Base-by-base conservation (phyloP, 2,888 invertebrate species). In the Iselma pallidipennis region DNA sequence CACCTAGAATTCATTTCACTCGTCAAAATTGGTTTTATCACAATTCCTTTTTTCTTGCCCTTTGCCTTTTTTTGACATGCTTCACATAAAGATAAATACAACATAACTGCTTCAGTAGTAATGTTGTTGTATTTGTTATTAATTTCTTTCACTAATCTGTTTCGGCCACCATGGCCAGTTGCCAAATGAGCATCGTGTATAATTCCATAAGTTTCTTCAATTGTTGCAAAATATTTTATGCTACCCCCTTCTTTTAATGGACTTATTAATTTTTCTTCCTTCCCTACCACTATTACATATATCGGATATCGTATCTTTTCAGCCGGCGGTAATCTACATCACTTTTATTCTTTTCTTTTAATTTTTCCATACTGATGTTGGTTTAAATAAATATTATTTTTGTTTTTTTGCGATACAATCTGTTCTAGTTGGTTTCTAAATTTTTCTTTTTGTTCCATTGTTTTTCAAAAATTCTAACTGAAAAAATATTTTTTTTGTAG, bases 1-100 rank as follows among this genome's bases (percentile, higher is more conserved):
- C 37, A 31, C 16, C 60, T 59, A 14, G 61, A 57, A 59, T 74
- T 76, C n/a, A n/a, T n/a, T n/a, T n/a, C n/a, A n/a, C n/a, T n/a
- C n/a, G n/a, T n/a, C n/a, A n/a, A n/a, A n/a, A n/a, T n/a, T n/a
- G n/a, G n/a, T n/a, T n/a, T n/a, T n/a, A n/a, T n/a, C n/a, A n/a
- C n/a, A n/a, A n/a, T 31, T 37, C 42, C 6, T 6, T 37, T 37
- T 3, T 37, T 37, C 42, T 37, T 37, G 4, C 42, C 42, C 16
- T 37, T 37, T 6, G 42, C 6, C 25, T 62, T 58, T 50, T 62
- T 53, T 33, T 31, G 53, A 16, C 63, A 59, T 6, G 54, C 10
- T 45, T 53, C 49, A 54, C 63, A 64, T 1, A 64, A 55, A 37
- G 19, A 42, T 25, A 66, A 57, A 49, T 64, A 67, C 0, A 62